Evolutionary conservation across 2,797 vertebrate species (phyloP).

Genomic region (Lagorchestes hirsutus): DNA sequence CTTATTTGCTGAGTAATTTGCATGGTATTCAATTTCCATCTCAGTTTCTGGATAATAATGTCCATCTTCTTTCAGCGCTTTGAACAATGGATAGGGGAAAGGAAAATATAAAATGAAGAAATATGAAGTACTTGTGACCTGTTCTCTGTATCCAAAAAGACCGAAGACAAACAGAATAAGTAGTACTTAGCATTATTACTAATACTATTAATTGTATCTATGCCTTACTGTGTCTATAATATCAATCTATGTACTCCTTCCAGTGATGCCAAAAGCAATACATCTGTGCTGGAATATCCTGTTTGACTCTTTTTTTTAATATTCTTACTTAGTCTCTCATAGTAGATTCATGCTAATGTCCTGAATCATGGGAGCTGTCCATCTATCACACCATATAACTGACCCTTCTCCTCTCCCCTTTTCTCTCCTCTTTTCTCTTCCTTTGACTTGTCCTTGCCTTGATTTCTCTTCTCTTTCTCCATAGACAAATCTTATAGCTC

Average conservation of each 20-base stretch:
- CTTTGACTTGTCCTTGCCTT: too few relatives aligned
- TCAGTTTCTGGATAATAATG: background rate
- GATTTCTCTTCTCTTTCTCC: too few relatives aligned
- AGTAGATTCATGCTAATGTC: background rate
- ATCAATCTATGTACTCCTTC: too few relatives aligned
- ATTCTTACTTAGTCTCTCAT: background rate
- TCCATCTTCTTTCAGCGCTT: background rate
- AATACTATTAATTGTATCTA: background rate
- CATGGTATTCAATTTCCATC: background rate
- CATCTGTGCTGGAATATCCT: background rate
- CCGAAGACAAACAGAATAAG: constrained; percentile 19
- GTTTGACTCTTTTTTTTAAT: background rate
- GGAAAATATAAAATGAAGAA: background rate
- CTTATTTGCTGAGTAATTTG: background rate
- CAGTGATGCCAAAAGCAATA: background rate
- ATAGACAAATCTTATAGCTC: too few relatives aligned
- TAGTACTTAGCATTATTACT: background rate
- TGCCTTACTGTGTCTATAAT: background rate
- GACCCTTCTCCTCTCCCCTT: background rate
- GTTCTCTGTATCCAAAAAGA: constrained; percentile 1
- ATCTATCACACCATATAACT: background rate
- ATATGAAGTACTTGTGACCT: background rate
- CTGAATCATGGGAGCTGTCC: background rate
- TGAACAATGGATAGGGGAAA: background rate
- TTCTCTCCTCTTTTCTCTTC: background rate